These are phyloP conservation scores for Leuciscus idus DNA, from an alignment of 2,113 vertebrate genomes.

Conservation along the genomic window DNA sequence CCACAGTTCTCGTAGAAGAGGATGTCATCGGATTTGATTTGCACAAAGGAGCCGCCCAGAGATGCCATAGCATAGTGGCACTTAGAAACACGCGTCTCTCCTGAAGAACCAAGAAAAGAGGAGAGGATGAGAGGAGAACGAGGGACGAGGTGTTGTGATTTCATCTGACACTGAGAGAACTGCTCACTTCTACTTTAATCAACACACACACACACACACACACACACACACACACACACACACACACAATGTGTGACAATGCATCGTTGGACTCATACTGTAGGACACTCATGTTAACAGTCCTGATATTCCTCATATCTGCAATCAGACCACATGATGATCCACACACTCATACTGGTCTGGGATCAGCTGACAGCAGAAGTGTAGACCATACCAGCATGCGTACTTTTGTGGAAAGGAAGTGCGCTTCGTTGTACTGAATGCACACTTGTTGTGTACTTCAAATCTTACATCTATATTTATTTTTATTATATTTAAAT, in stretches of 20 bases:
- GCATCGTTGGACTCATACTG: too few species aligned
- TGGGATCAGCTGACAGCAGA: neutral
- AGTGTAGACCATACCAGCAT: neutral
- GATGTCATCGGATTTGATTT: constrained; percentile 95
- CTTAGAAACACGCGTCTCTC: constrained; percentile 73
- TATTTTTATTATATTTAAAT: neutral
- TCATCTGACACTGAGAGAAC: constrained; percentile 38
- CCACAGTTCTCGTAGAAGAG: constrained; percentile 98
- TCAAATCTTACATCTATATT: constrained; percentile 30
- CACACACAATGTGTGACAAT: neutral
- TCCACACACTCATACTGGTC: neutral
- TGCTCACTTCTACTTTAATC: neutral
- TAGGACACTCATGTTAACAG: too few species aligned
- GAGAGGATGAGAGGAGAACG: constrained; percentile 16
- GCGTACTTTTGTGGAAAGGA: neutral
- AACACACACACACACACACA: neutral
- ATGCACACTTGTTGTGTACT: neutral
- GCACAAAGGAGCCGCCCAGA: constrained; percentile 94
- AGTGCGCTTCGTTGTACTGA: neutral
- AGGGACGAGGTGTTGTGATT: constrained; percentile 4
- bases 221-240: neutral
- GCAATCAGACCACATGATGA: neutral
- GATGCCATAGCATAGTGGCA: constrained; percentile 96
- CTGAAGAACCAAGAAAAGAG: constrained; percentile 69
- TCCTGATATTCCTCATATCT: neutral